A percentile compares a stretch with the other conserved stretches of the same genome.
Conservation (phyloP, 64 coral and sea anemone genomes). For the Actinia equina region DNA sequence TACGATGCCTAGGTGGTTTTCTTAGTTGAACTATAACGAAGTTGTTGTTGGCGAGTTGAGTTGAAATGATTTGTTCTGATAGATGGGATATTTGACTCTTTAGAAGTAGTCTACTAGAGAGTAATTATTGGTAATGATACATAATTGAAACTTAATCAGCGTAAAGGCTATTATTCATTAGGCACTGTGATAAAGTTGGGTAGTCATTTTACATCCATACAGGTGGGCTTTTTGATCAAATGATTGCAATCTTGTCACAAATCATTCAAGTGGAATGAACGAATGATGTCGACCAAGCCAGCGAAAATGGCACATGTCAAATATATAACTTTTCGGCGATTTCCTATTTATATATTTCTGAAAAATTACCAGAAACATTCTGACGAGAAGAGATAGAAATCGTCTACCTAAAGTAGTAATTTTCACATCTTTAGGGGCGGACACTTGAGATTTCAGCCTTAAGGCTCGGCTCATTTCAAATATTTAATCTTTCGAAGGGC, state of each 20-base stretch:
- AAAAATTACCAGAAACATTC: not conserved
- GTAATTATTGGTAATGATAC: constrained; percentile 16
- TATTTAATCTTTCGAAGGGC: not conserved
- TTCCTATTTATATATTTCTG: not conserved
- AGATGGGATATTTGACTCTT: not conserved
- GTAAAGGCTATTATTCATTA: constrained; percentile 1
- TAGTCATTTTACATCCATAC: not conserved
- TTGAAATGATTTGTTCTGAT: not conserved
- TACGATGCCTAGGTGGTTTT: not conserved
- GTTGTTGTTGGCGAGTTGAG: not conserved
- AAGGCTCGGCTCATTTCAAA: not conserved
- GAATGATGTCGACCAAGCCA: not conserved
- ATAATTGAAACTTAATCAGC: constrained; percentile 8
- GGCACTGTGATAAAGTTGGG: not conserved
- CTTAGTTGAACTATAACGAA: not conserved
- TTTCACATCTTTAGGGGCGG: not conserved
- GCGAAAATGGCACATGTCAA: not conserved
- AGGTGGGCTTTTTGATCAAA: constrained; percentile 1
- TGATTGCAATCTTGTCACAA: constrained; percentile 15
- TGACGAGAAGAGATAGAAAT: not conserved
- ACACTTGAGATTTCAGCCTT: not conserved
- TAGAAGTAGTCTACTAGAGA: not conserved
- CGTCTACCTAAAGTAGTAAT: not conserved
- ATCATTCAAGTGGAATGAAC: not conserved
- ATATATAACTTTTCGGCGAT: not conserved